Percentiles rank a stretch among this genome's conserved stretches.
Conservation (phyloP, 1,140 invertebrate species). For the Drosophila lacertosa region DNA sequence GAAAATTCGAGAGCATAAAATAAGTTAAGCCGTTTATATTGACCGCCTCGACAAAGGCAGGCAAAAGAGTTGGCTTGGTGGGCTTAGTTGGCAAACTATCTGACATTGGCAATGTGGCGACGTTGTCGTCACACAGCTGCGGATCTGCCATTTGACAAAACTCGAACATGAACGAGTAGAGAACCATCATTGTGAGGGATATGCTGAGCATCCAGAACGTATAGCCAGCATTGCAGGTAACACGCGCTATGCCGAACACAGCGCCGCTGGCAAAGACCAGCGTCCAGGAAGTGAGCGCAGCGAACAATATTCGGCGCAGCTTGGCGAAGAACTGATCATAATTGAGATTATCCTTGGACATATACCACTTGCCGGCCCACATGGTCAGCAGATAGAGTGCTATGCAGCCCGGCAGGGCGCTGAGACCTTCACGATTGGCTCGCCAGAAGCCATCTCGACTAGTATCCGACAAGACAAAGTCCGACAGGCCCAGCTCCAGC, state of each 20-base stretch:
- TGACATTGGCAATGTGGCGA: background rate
- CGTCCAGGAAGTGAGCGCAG: slow-evolving; percentile 21
- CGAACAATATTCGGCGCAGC: slow-evolving; percentile 26
- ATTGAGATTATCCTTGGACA: slow-evolving; percentile 23
- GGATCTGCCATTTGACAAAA: slow-evolving; percentile 14
- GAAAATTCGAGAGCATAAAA: slow-evolving; percentile 66
- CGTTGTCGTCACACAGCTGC: background rate
- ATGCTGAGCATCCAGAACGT: slow-evolving; percentile 43
- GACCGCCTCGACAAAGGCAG: slow-evolving; percentile 49
- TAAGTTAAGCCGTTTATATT: slow-evolving; percentile 62
- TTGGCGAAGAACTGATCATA: slow-evolving; percentile 27
- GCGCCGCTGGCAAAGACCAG: slow-evolving; percentile 25
- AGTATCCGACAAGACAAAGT: slow-evolving; percentile 89
- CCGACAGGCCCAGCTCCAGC: slow-evolving; percentile 87
- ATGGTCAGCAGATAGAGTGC: slow-evolving; percentile 91
- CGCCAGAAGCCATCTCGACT: slow-evolving; percentile 87
- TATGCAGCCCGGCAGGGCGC: slow-evolving; percentile 93
- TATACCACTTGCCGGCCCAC: slow-evolving; percentile 84
- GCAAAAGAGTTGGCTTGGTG: slow-evolving; percentile 10
- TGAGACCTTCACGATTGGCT: slow-evolving; percentile 95
- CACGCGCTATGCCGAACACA: slow-evolving; percentile 52
- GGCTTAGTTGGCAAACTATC: background rate
- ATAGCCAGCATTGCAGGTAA: slow-evolving; percentile 64
- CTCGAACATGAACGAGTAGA: slow-evolving; percentile 57
- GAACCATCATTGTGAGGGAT: slow-evolving; percentile 23